Evolutionary conservation across 2,113 vertebrate genomes (phyloP), one percentile per base, ranked within the genome.

Genomic region (Baryphthengus martii): DNA sequence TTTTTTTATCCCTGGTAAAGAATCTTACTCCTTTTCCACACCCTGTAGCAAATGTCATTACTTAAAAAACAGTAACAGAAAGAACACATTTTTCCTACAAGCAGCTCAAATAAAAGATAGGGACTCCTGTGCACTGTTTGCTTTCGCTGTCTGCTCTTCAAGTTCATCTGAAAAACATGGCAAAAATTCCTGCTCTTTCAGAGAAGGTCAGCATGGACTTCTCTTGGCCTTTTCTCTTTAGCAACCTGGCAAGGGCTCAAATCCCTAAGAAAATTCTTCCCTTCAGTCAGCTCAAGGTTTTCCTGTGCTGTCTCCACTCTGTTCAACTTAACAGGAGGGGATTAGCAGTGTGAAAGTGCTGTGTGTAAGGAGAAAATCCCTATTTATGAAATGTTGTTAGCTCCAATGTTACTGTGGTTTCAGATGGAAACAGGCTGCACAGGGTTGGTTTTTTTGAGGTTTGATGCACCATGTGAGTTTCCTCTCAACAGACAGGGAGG

Each of bases 261-360:
- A 96, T 96, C 75, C 82, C 79, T 89, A 97, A 88, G 90, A 96
- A 95, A 96, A 96, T 93, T 83, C 82, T 92, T 83, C 85, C 80
- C 52, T 86, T 91, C 79, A 74, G 75, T 83, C 78, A 84, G 90
- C 88, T 88, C 90, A 86, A 93, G 93, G 93, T 86, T 96, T 84
- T 90, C 81, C 79, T 90, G 85, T 52, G 88, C 95, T 56, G 77
- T 93, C 72, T 94, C 84, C 80, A 68, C 49, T 94, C 74, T 83
- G 74, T 44, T 96, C 88, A 91, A 90, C 91, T 88, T 71, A 88
- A 86, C 42, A 84, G 71, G 81, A 90, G 67, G 28, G 88, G 88
- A 96, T 94, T 93, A 90, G 78, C n/a, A 76, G 67, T 67, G 61
- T 72, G 85, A 96, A 96, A 93, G 61, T 67, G 63, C 72, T 90